A percentile compares a stretch with the other conserved stretches of the same genome.
phyloP scores from a whole-genome alignment of 2,797 vertebrate species.

The Peromyscus eremicus region DNA sequence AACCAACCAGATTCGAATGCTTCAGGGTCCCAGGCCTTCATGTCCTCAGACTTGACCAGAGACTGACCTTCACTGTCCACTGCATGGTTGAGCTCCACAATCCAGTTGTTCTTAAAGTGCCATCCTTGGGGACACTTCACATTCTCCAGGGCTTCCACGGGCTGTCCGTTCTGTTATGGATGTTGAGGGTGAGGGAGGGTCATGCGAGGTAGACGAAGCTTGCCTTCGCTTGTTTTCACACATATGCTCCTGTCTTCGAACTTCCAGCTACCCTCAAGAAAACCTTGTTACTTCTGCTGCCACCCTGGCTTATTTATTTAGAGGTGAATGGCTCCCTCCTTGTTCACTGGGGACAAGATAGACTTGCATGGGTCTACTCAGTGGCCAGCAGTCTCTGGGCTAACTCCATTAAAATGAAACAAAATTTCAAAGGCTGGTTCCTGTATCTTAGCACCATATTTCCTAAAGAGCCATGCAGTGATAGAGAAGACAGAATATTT shows the following conservation, averaged over 20 bases:
- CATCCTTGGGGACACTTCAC: constrained; percentile 86
- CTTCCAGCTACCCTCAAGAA: fast-evolving
- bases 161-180: constrained; percentile 77
- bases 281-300: background rate
- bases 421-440: background rate
- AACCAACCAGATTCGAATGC: background rate
- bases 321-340: background rate
- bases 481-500: background rate
- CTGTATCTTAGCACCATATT: background rate
- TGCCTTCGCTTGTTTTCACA: background rate
- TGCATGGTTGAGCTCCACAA: constrained; percentile 74
- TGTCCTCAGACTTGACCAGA: fast-evolving
- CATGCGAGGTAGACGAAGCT: background rate
- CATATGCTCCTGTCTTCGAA: fast-evolving
- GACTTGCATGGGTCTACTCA: too few species aligned
- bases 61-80: constrained; percentile 86
- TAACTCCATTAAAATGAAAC: constrained; percentile 19
- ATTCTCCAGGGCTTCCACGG: constrained; percentile 72
- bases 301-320: background rate
- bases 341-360: background rate
- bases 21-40: background rate
- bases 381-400: background rate
- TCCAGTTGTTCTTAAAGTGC: constrained; percentile 83
- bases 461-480: background rate
- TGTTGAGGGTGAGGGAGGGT: background rate